Base-by-base conservation (phyloP, 2,888 invertebrate species). In the Spatulosminthurus flaviceps region DNA sequence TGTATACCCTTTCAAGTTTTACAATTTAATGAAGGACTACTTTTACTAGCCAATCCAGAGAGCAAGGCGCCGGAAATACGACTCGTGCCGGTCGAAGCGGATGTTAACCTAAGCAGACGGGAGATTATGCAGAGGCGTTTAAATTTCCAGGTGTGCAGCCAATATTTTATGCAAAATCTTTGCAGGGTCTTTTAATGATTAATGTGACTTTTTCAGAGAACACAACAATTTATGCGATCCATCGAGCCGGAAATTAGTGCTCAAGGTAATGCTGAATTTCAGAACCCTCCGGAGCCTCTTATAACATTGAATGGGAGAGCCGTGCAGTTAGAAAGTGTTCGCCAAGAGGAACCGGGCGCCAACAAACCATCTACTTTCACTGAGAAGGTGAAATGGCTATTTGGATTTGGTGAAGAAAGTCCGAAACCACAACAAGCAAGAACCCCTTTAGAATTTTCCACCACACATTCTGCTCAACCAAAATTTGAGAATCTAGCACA, bases 131-230 rank as follows among this genome's bases (percentile, higher is more conserved):
- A 77, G 26, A 42, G 43, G 11, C 43, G 77, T 9, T 11, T 69
- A n/a, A 51, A 70, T 29, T 70, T 70, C 26, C 60, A 60, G 70
- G 77, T 77, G 42, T 77, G 42, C 16, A 16, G 7, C 51, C 16
- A 19, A n/a, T 51, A 9, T 66, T 66, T 4, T 29, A 21, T 29
- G 64, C 26, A 64, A 64, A 26, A 4, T 64, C 24, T 22, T 24
- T 64, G 22, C 26, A 64, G 16, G 24, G n/a, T 64, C 2, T 9
- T 24, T 64, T 11, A 13, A 9, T 22, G 11, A 64, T 11, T 64
- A 2, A 51, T 51, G 51, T 51, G 16, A 13, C 51, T 2, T 51
- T 16, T 51, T 4, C 64, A 64, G 64, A 21, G 26, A 24, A 22
- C 64, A 4, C 64, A 64, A 64, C 24, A 64, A 22, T 64, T 64